These are phyloP conservation scores for Brachymystax lenok DNA, from an alignment of 2,797 vertebrate species.

Conservation along the genomic window DNA sequence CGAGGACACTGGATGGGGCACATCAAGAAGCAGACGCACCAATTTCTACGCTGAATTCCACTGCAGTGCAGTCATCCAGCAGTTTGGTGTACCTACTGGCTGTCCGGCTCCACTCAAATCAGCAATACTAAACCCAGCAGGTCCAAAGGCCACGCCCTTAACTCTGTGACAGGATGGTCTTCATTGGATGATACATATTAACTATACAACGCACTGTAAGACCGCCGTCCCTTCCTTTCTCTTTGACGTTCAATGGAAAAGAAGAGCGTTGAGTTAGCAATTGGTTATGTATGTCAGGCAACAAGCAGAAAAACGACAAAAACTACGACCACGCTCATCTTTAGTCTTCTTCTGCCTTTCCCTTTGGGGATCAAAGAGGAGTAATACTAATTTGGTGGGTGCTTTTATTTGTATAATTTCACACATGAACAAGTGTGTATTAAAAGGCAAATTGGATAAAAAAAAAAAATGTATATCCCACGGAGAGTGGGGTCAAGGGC, in stretches of 20 bases:
- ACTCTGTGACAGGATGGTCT: not conserved
- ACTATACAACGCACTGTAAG: conserved; percentile 5
- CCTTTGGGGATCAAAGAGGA: conserved; percentile 2
- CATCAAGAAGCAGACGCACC: conserved; percentile 7
- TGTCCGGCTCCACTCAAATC: conserved; percentile 32
- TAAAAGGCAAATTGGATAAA: too few relatives aligned
- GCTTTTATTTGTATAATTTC: too few relatives aligned
- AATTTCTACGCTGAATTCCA: conserved; percentile 6
- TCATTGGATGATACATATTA: not conserved
- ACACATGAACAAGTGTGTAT: too few relatives aligned
- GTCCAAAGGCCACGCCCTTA: conserved; percentile 7
- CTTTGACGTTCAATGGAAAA: not conserved
- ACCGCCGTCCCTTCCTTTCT: not conserved
- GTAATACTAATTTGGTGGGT: not conserved
- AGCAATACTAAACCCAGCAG: conserved; percentile 54
- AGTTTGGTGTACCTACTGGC: conserved; percentile 16
- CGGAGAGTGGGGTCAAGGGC: too few relatives aligned
- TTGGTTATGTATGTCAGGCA: not conserved
- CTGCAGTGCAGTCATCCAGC: conserved; percentile 23
- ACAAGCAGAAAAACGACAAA: not conserved
- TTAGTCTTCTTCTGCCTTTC: conserved; percentile 52
- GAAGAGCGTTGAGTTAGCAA: not conserved
- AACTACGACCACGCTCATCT: conserved; percentile 14
- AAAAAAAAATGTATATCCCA: too few relatives aligned
- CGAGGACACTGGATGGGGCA: not conserved